These are phyloP conservation scores for Nasonovia ribisnigri DNA, from an alignment of 2,888 invertebrate genomes.

Conservation along the genomic window DNA sequence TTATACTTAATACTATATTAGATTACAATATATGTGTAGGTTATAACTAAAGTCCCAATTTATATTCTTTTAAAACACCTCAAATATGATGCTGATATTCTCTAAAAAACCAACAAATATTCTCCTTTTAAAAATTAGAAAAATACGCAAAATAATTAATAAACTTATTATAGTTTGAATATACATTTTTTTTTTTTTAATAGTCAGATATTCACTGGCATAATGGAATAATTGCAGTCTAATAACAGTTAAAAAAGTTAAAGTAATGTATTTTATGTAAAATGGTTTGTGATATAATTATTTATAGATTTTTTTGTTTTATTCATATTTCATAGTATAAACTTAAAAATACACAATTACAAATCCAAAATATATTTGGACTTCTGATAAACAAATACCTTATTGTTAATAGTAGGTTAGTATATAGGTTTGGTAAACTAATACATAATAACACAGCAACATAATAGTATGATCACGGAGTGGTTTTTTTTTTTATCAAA, in stretches of 20 bases:
- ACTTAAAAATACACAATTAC: background rate
- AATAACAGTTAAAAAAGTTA: too few species aligned
- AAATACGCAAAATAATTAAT: background rate
- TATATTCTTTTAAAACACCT: background rate
- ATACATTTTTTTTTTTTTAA: too few species aligned
- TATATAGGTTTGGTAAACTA: background rate
- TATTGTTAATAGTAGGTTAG: background rate
- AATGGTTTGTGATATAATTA: too few species aligned
- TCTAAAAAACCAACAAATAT: background rate
- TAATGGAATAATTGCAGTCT: too few species aligned
- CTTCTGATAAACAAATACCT: background rate
- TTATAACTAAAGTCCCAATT: background rate
- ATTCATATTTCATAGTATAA: too few species aligned
- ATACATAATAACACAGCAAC: too few species aligned
- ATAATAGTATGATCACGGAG: too few species aligned
- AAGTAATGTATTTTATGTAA: background rate
- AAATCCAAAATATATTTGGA: background rate
- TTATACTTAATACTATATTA: background rate
- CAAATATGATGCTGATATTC: too few species aligned
- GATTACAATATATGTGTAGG: background rate
- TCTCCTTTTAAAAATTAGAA: too few species aligned
- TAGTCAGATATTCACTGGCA: too few species aligned
- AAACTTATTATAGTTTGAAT: background rate
- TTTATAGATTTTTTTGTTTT: too few species aligned
- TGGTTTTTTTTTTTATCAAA: too few species aligned